Evolutionary conservation across 2,888 invertebrate genomes (phyloP), one percentile per base, ranked within the genome.

Genomic region (Nemoura dubitans): DNA sequence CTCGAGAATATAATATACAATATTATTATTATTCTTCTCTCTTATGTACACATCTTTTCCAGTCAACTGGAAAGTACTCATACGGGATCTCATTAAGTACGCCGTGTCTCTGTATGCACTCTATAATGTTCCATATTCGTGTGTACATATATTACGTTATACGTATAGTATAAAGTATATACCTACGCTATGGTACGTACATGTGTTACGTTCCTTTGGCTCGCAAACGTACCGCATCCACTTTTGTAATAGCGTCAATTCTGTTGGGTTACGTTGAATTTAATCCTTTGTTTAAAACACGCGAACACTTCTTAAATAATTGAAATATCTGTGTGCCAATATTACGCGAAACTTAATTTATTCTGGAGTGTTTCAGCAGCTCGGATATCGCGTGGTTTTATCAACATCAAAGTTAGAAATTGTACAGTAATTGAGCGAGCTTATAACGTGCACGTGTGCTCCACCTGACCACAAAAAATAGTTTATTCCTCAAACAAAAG

Each of bases 241-340:
- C 59, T 59, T 59, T 59, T 59, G 59, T 59, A 59, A 59, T 59
- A 59, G 59, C 59, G 1, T 59, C 59, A 59, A 59, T 59, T 59
- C 59, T 59, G 21, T 14, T 21, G 16, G 59, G 16, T 59, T 59
- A 59, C 59, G 59, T 59, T 59, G 14, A 59, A 59, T 59, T 59
- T 7, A 59, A 59, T 59, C 59, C 59, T 59, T 59, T 59, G 59
- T 59, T 59, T 59, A 7, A 59, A 59, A 59, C 59, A 59, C 59
- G 14, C 14, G 59, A 59, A 59, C 59, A 59, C 59, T 59, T 59
- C 59, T 59, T 59, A 59, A 59, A 59, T 59, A 59, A 59, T 59
- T 59, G 10, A 59, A 59, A 59, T 59, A 59, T 59, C 59, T 59
- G 59, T 59, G 59, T 59, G 59, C 59, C 59, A 59, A 59, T 59